Evolutionary conservation across 2,797 vertebrate species (phyloP), one percentile per base, ranked within the genome.

Genomic region (Chiloscyllium punctatum): DNA sequence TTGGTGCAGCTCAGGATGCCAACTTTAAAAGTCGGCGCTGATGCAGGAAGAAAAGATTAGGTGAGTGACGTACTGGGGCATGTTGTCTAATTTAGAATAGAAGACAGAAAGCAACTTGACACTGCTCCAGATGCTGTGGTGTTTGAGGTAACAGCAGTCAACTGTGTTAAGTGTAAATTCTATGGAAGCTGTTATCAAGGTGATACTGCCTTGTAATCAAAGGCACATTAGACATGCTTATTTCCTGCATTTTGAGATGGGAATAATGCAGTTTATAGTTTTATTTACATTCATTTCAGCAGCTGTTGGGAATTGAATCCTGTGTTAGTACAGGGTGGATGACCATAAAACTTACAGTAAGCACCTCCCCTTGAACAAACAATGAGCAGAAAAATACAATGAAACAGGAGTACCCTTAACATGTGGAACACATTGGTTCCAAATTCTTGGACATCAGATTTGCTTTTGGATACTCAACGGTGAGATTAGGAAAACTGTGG

Each of bases 231-330:
- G 5, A 84, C 82, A 23, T 48, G 42, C 82, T 18, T 48, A 84
- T 25, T 84, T 84, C 82, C 18, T 84, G 37, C 37, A 82, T 82
- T 82, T 42, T 21, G 79, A 82, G 79, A 84, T 84, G 82, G 72
- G 37, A 23, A 42, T 37, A 84, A 48, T 37, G 42, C 37, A 23
- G 37, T 6, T 6, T 18, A 25, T 21, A 84, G 82, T 6, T 84
- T 84, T 84, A 84, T 84, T 84, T 84, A 84, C 82, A 84, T 84
- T 84, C 42, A 48, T 84, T 84, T 84, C 42, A 9, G 82, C 82
- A 84, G 82, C 37, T 84, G 82, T 25, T 84, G 42, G 21, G 48
- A 42, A 48, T 84, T 84, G 18, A 84, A 48, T 48, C 37, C 21
- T 7, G 6, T 5, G 8, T 84, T 84, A 23, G 82, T 84, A 84